Percentiles rank a stretch among this genome's conserved stretches.
Conservation (phyloP, 1,140 invertebrate species). For the Odontomachus brunneus region DNA sequence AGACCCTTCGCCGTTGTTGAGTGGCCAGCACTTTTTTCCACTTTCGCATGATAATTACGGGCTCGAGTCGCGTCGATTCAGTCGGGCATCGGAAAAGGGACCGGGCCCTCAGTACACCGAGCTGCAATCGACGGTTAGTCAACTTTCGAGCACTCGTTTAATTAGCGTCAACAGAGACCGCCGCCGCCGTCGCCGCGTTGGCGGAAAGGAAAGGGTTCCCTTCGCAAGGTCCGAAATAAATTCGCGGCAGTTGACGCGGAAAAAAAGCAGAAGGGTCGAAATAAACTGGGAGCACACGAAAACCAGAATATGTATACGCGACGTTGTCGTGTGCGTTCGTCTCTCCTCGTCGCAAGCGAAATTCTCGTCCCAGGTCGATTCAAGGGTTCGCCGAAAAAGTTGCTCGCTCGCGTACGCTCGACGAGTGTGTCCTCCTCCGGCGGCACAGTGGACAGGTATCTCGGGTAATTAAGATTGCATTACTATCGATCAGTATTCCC, state of each 20-base stretch:
- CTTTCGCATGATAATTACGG: conserved; percentile 39
- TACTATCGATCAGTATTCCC: too few relatives aligned
- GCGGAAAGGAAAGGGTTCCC: conserved; percentile 30
- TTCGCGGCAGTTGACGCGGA: conserved; percentile 62
- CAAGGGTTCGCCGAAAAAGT: too few relatives aligned
- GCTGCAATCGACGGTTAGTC: conserved; percentile 50
- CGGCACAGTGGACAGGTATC: too few relatives aligned
- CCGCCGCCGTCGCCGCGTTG: not conserved
- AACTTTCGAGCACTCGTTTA: conserved; percentile 38
- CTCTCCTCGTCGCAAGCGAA: too few relatives aligned
- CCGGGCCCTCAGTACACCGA: conserved; percentile 3
- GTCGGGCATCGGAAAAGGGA: conserved; percentile 19
- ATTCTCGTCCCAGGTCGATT: too few relatives aligned
- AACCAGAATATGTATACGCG: conserved; percentile 5
- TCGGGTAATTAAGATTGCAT: too few relatives aligned
- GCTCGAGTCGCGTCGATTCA: conserved; percentile 30
- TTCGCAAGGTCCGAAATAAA: conserved; percentile 58
- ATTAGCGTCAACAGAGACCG: conserved; percentile 48
- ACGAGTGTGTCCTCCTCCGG: too few relatives aligned
- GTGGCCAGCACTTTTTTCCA: conserved; percentile 12
- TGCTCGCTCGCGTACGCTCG: too few relatives aligned
- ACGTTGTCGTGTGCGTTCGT: not conserved
- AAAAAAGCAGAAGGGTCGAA: conserved; percentile 34
- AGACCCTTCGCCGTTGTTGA: not conserved
- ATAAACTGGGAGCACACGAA: not conserved